Base-by-base conservation (phyloP, 2,797 vertebrate genomes). In the Notolabrus celidotus region DNA sequence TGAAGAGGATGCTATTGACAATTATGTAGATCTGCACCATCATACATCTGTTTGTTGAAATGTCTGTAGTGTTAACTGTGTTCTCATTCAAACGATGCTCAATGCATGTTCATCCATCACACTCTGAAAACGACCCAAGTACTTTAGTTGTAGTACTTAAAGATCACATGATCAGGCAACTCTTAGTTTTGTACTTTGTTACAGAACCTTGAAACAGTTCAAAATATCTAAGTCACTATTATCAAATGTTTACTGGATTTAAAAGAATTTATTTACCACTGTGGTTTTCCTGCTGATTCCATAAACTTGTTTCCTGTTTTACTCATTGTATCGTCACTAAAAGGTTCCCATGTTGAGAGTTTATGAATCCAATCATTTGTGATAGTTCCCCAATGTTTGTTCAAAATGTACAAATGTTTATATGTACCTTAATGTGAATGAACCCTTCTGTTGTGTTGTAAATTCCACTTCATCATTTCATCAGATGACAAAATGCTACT, bases 391-490 rank as follows among this genome's bases (percentile, higher is more conserved):
- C 57, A 71, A 62, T 82, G 54, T 88, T 83, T 89, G 80, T 86
- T 83, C 22, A 71, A 4, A 50, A 45, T 80, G 89, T 89, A 86
- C 39, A 90, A 50, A 88, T 91, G 85, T 89, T 83, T 56, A 84
- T 82, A 86, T 83, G 76, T 84, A 84, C 68, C 52, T 78, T 65
- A 80, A 79, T 73, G 69, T 81, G 68, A 88, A 86, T 58, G 59
- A 62, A 36, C 23, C 74, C 61, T 67, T 46, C 72, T 81, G 67
- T 82, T 81, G 42, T 73, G 47, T 73, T 86, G 55, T 83, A 71
- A 69, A 71, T 67, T 82, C 52, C 67, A 57, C 36, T 19, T 87
- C 58, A 65, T 60, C 7, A 25, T 60, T 60, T 77, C 71, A 76
- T 80, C 67, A 66, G 29, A 66, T 64, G 46, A 80, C 27, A 74